Conservation (phyloP, 2,888 invertebrate species). For the Pristionchus entomophagus region DNA sequence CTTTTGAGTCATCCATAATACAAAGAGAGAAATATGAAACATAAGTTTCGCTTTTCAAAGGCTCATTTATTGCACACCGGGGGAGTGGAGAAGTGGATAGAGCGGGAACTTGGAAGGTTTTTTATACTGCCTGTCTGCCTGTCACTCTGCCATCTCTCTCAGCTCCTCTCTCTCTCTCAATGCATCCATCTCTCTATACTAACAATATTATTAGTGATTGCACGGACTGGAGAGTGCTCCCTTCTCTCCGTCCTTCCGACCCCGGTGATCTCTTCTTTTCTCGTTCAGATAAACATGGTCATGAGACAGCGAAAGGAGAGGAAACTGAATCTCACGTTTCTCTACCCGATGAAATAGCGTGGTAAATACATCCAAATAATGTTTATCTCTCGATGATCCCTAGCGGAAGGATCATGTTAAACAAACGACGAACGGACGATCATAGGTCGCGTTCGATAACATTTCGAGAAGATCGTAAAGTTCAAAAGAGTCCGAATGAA, state of each 20-base stretch:
- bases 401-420: not conserved
- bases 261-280: not conserved
- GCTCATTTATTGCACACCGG: no score
- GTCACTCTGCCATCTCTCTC: not conserved
- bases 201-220: no score
- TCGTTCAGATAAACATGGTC: slow-evolving; percentile 25
- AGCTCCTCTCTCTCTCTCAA: not conserved
- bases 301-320: not conserved
- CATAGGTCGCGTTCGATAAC: not conserved
- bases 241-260: not conserved
- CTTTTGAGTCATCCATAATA: no score
- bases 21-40: no score
- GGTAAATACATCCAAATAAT: no score
- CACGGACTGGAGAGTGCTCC: not conserved
- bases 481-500: no score
- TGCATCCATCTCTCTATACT: not conserved
- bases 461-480: no score
- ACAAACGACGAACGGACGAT: not conserved
- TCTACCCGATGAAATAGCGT: not conserved
- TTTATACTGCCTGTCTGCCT: not conserved
- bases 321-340: not conserved
- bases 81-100: not conserved
- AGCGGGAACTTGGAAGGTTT: not conserved
- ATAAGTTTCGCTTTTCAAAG: no score
- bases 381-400: no score